phyloP scores from a whole-genome alignment of 2,888 invertebrate species.

The Pharmacophagus antenor region DNA sequence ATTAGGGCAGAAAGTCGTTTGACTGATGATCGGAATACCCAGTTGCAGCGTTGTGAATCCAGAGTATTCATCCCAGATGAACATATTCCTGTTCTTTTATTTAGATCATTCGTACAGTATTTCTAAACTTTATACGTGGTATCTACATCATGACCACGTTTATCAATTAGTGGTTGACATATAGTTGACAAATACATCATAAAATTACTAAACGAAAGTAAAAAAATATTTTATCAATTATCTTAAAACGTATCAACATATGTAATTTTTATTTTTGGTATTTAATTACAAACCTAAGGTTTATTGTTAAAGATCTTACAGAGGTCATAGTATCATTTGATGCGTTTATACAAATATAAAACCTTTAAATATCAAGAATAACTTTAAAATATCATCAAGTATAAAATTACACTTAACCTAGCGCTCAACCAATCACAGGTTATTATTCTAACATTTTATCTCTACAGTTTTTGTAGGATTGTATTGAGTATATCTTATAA shows the following conservation, averaged over 20 bases:
- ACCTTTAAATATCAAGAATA: neutral
- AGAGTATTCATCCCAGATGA: neutral
- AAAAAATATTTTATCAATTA: no score
- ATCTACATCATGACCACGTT: no score
- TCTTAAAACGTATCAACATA: no score
- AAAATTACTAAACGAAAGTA: no score
- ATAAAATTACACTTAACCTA: constrained; percentile 14
- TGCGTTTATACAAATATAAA: no score
- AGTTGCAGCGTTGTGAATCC: neutral
- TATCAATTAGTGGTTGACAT: no score
- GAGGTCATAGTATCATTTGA: no score
- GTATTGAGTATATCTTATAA: neutral
- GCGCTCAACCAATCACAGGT: constrained; percentile 4
- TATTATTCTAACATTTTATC: constrained; percentile 3
- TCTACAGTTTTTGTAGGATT: constrained; percentile 9
- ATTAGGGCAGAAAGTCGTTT: neutral
- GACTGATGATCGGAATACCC: neutral
- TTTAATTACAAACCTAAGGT: no score
- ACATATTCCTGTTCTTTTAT: neutral
- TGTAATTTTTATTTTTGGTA: no score
- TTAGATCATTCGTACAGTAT: neutral
- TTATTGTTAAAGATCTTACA: no score
- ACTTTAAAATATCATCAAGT: neutral
- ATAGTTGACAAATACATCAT: no score
- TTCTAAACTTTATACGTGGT: no score